Conservation (phyloP, 1,140 invertebrate genomes). For the Drosophila sp. region DNA sequence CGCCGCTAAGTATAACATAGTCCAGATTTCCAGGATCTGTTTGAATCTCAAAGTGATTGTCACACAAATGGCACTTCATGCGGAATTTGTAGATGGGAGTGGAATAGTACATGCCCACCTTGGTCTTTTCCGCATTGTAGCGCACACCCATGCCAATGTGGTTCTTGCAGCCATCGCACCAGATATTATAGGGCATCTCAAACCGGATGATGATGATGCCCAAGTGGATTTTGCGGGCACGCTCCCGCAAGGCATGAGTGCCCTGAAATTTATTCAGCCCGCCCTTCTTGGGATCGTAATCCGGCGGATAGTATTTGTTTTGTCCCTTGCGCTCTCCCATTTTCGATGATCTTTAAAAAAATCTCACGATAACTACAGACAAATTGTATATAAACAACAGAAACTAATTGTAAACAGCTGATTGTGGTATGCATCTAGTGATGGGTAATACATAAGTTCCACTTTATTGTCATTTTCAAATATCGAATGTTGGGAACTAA, state of each 20-base stretch:
- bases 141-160: conserved; percentile 97
- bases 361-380: background rate
- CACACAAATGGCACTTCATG: conserved; percentile 99
- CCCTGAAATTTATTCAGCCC: conserved; percentile 97
- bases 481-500: background rate
- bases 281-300: conserved; percentile 94
- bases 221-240: conserved; percentile 96
- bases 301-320: conserved; percentile 99
- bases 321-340: conserved; percentile 99
- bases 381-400: background rate
- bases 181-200: conserved; percentile 99
- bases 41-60: conserved; percentile 99
- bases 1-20: conserved; percentile 97
- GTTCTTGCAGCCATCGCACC: conserved; percentile 98
- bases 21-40: conserved; percentile 99
- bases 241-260: conserved; percentile 97
- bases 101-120: conserved; percentile 99
- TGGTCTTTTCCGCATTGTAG: conserved; percentile 99
- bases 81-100: conserved; percentile 99
- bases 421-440: background rate
- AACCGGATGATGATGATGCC: conserved; percentile 99
- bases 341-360: conserved; percentile 61
- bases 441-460: background rate
- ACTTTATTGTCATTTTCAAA: background rate
- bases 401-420: background rate